phyloP scores from a whole-genome alignment of 2,888 invertebrate genomes.

The Drosophila fungiperda region DNA sequence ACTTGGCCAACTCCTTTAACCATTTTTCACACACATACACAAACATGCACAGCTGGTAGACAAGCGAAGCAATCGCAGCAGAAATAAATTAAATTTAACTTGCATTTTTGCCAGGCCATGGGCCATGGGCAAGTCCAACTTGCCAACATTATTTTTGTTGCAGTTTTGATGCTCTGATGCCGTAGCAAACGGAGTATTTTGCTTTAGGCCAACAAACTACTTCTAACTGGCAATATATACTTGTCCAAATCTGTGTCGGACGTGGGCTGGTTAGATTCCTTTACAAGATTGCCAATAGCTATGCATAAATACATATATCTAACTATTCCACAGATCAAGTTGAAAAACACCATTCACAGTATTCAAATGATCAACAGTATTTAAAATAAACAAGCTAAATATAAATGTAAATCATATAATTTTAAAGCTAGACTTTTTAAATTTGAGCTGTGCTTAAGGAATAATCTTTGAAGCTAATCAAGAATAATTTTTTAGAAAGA shows the following conservation, averaged over 20 bases:
- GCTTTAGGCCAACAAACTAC: not conserved
- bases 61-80: slow-evolving; percentile 73
- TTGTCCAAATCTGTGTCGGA: not conserved
- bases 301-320: not conserved
- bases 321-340: not conserved
- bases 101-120: slow-evolving; percentile 73
- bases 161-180: slow-evolving; percentile 11
- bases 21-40: slow-evolving; percentile 70
- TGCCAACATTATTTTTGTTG: slow-evolving; percentile 19
- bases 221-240: not conserved
- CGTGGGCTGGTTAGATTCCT: not conserved
- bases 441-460: not conserved
- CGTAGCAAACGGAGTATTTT: not conserved
- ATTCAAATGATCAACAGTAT: not conserved
- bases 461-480: not conserved
- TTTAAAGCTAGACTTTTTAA: not conserved
- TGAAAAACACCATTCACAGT: not conserved
- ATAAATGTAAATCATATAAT: not conserved
- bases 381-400: not conserved
- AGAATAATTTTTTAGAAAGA: not conserved
- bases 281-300: not conserved
- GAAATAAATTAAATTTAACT: slow-evolving; percentile 82
- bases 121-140: slow-evolving; percentile 58
- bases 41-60: slow-evolving; percentile 34
- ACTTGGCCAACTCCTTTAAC: slow-evolving; percentile 57